Evolutionary conservation across 2,888 invertebrate genomes (phyloP), one percentile per base, ranked within the genome.

Genomic region (Tiliacea citrago): DNA sequence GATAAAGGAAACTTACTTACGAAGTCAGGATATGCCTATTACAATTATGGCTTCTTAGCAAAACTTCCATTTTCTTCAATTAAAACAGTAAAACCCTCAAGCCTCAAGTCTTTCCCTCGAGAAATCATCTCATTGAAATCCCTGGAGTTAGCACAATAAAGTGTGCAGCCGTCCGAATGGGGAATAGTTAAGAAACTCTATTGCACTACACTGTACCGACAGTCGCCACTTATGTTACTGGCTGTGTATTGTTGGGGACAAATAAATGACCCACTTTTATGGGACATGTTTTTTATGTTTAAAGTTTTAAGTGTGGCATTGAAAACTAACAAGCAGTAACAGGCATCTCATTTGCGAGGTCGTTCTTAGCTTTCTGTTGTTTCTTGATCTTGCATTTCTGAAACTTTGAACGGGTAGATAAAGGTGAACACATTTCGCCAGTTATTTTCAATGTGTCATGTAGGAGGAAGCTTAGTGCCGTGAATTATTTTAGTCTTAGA

Each of bases 151-250:
- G 73, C 70, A 79, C 82, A 79, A 81, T 83, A 77, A 79, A 81
- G 77, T 83, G 75, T 69, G 80, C 69, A 72, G 72, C 75, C 75
- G 77, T 76, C 77, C 81, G 81, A 75, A 73, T 63, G 67, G 74
- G 82, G 87, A 83, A 87, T 82, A 88, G 88, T 86, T 88, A 86
- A 83, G 85, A 75, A 87, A 88, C 86, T 88, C 76, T 73, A 83
- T 84, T 85, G 84, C 82, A 76, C 55, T 82, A 79, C 83, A 75
- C 60, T 68, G 73, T 75, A 70, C 85, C 80, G 83, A 79, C 85
- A 81, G 77, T 81, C 81, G 67, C 78, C 81, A 80, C 83, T 85
- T 84, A 79, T 79, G 77, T 81, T 88, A 73, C 83, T 83, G 51
- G 72, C 67, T 77, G 70, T 67, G 72, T 84, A 69, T 68, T 66